A percentile compares a stretch with the other conserved stretches of the same genome.
Evolutionary conservation across 2,797 vertebrate genomes (phyloP).

Genomic region (Emydoidea blandingii): DNA sequence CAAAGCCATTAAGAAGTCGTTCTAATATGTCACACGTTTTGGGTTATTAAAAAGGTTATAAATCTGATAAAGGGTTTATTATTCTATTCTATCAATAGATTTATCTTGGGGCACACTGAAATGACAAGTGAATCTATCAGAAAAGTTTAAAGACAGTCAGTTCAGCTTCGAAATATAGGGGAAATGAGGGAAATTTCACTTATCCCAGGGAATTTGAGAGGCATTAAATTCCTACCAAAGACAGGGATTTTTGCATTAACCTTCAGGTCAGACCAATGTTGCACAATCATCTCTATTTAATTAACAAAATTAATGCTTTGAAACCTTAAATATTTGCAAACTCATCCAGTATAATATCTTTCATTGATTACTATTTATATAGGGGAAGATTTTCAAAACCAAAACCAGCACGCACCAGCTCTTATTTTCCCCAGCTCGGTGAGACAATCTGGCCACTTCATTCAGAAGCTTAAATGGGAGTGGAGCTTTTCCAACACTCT

Average conservation of each 20-base stretch:
- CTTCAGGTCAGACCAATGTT: conserved; percentile 52
- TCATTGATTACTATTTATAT: conserved; percentile 71
- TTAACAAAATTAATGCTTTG: conserved; percentile 60
- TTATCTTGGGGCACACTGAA: conserved; percentile 21
- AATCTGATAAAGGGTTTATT: neutral
- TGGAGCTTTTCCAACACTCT: conserved; percentile 55
- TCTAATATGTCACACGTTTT: neutral
- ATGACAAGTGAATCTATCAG: conserved; percentile 28
- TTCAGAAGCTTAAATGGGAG: conserved; percentile 58
- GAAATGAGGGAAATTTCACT: conserved; percentile 46
- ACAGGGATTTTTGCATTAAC: conserved; percentile 22
- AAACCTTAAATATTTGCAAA: conserved; percentile 75
- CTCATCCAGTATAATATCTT: conserved; percentile 59
- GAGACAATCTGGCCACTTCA: conserved; percentile 53
- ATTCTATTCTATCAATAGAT: neutral
- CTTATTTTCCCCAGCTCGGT: conserved; percentile 38
- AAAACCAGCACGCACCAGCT: conserved; percentile 41
- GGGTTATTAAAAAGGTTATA: neutral
- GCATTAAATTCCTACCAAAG: conserved; percentile 58
- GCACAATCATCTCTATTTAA: conserved; percentile 66
- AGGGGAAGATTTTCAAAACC: neutral
- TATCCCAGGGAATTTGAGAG: conserved; percentile 49
- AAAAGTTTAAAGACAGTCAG: conserved; percentile 28
- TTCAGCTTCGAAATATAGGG: conserved; percentile 53
- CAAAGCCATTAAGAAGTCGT: conserved; percentile 3